Evolutionary conservation across 2,888 invertebrate species (phyloP), one percentile per base, ranked within the genome.

Genomic region (Eulithis testata): DNA sequence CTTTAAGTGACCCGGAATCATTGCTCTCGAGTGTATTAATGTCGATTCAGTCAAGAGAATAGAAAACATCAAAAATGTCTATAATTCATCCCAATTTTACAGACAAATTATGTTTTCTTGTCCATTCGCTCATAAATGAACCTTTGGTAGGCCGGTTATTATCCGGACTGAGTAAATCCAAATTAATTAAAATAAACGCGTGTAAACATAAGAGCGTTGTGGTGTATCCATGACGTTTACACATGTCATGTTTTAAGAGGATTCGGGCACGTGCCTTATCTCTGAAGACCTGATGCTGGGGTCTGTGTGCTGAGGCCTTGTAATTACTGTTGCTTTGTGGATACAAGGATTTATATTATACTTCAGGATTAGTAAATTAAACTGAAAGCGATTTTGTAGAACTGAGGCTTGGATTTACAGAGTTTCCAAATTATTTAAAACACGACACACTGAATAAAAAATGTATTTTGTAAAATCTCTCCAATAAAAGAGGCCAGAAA

Each of bases 211-310:
- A 12, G 47, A 40, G 40, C 40, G 40, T 40, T 40, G 12, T 36
- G 12, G 45, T 56, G 56, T 56, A 31, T 21, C 21, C 14, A 54
- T 43, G 45, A 27, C 14, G 45, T 56, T 44, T 40, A 47, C 55
- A 50, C 51, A 51, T 59, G 59, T 44, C 51, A 51, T 51, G 59
- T 44, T 44, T 8, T 9, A 57, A 31, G 31, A 12, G 37, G 45
- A 9, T 21, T 8, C 14, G 11, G 56, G 45, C 14, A 27, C 58
- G 63, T 63, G 63, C 63, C 53, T 57, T 63, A 63, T 63, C 63
- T 40, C 7, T 11, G 14, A 6, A n/a, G 40, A 56, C 43, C 52
- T 43, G 21, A 37, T 37, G 37, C n/a, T 44, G 43, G 44, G 11
- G 37, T 7, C 11, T 51, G 59, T 60, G 60, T 65, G 55, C 37